A percentile compares a stretch with the other conserved stretches of the same genome.
Conservation (phyloP, 2,888 invertebrate species). For the Dasypogon diadema region DNA sequence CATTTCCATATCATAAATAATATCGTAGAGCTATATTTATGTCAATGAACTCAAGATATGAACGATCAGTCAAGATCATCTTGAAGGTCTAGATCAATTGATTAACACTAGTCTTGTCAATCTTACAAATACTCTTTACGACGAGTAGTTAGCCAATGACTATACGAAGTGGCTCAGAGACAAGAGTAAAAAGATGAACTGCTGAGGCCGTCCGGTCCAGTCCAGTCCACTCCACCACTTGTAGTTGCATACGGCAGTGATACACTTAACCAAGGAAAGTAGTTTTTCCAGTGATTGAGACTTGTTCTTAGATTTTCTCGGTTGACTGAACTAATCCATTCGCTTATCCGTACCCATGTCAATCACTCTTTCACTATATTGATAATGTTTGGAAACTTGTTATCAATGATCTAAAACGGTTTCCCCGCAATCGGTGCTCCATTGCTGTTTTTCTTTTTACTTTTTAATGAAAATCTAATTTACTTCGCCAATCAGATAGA, state of each 20-base stretch:
- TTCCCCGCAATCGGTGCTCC: background rate
- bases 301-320: background rate
- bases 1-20: constrained; percentile 2
- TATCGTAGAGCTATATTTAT: constrained; percentile 5
- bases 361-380: background rate
- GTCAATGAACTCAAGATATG: constrained; percentile 29
- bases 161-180: background rate
- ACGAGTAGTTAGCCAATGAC: background rate
- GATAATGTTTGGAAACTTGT: constrained; percentile 12
- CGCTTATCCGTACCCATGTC: background rate
- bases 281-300: constrained; percentile 25
- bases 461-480: constrained; percentile 41
- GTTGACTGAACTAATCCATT: constrained; percentile 1
- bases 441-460: background rate
- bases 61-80: background rate
- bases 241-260: background rate
- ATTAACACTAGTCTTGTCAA: background rate
- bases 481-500: background rate
- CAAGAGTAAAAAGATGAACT: background rate
- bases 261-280: constrained; percentile 12
- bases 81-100: constrained; percentile 13
- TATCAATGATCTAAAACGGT: constrained; percentile 6
- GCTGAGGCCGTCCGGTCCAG: no score
- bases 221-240: background rate
- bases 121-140: background rate